phyloP scores from a whole-genome alignment of 37 sponge, comb jelly and placozoan species.

The Beroe forskalii region DNA sequence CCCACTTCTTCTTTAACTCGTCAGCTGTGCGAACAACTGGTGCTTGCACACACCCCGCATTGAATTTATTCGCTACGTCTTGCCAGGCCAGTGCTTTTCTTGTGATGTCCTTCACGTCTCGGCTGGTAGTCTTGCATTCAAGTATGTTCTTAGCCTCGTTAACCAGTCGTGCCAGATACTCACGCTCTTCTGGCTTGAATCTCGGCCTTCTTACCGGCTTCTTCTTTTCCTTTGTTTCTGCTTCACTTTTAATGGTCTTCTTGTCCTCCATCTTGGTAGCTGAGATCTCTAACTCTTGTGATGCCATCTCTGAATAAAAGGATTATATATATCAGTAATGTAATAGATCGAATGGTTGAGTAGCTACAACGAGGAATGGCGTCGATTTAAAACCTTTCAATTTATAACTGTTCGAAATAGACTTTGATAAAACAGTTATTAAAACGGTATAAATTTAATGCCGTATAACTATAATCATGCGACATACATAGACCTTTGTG shows the following conservation, averaged over 20 bases:
- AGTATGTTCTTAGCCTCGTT: neutral
- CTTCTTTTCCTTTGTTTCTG: neutral
- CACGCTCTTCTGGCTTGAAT: neutral
- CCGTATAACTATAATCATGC: too few species aligned
- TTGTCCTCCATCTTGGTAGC: neutral
- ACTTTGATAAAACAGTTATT: too few species aligned
- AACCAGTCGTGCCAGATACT: neutral
- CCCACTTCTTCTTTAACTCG: slow-evolving; percentile 3
- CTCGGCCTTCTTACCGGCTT: neutral
- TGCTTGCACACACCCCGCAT: neutral
- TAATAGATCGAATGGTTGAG: too few species aligned
- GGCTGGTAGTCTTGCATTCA: neutral
- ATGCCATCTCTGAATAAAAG: too few species aligned
- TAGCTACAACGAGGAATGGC: too few species aligned
- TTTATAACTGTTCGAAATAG: too few species aligned
- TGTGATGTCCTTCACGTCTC: neutral
- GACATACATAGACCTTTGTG: too few species aligned
- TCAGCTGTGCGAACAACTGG: neutral
- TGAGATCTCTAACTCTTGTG: too few species aligned
- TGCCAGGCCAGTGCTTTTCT: neutral
- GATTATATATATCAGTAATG: too few species aligned
- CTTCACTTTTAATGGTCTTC: neutral
- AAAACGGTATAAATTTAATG: too few species aligned
- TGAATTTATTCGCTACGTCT: neutral
- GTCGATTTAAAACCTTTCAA: too few species aligned